These are phyloP conservation scores for Sula dactylatra DNA, from an alignment of 2,113 vertebrate species.

Conservation along the genomic window DNA sequence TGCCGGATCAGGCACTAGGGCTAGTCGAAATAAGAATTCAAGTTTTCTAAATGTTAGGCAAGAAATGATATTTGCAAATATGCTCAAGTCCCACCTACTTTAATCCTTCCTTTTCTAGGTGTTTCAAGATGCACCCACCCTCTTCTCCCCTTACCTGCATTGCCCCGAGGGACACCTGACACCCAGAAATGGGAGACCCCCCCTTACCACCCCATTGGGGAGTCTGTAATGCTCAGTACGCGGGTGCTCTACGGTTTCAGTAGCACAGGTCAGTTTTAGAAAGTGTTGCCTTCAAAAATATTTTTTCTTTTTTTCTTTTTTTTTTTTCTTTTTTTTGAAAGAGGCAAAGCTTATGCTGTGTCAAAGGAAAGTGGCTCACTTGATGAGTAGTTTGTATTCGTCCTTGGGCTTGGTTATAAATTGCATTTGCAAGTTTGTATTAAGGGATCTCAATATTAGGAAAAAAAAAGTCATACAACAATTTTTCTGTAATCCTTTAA, in stretches of 20 bases:
- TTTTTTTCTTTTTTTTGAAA: background rate
- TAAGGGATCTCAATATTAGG: conserved; percentile 20
- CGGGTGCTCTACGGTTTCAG: background rate
- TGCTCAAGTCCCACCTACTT: conserved; percentile 26
- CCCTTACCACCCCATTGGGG: background rate
- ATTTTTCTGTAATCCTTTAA: conserved; percentile 54
- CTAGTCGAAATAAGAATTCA: conserved; percentile 60
- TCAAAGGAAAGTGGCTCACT: conserved; percentile 27
- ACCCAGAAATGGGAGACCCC: background rate
- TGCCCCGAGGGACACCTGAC: background rate
- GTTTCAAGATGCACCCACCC: background rate
- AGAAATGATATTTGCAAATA: conserved; percentile 45
- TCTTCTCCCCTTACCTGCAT: background rate
- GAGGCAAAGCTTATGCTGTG: conserved; percentile 19
- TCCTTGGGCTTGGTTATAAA: conserved; percentile 52
- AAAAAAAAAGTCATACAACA: background rate
- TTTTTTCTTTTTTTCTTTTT: background rate
- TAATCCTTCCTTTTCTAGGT: background rate
- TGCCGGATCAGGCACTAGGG: conserved; percentile 65
- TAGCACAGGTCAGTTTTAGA: conserved; percentile 19
- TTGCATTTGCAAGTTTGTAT: conserved; percentile 24
- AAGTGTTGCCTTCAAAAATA: conserved; percentile 62
- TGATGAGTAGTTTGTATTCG: background rate
- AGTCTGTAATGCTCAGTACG: background rate
- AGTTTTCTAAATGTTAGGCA: conserved; percentile 66